phyloP scores from a whole-genome alignment of 2,888 invertebrate species.

The Smittia aterrima region DNA sequence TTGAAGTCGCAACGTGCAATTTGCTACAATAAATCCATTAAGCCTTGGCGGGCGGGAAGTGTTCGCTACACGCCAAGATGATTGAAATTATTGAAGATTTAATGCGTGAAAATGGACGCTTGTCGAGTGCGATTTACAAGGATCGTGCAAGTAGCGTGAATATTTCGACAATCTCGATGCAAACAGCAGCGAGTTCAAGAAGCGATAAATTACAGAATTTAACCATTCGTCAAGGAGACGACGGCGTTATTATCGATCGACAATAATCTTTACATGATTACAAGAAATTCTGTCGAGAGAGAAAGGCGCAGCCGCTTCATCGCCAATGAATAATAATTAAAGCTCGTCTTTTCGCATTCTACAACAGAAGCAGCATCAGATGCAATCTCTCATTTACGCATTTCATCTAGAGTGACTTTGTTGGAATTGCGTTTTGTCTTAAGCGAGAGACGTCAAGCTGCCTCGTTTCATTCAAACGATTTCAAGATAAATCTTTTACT shows the following conservation, averaged over 20 bases:
- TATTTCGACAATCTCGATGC: background rate
- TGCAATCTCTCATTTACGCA: no score
- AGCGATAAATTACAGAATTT: background rate
- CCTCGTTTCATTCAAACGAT: background rate
- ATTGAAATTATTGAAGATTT: slow-evolving; percentile 23
- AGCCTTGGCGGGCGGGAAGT: background rate
- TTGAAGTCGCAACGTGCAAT: slow-evolving; percentile 20
- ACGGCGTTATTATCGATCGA: background rate
- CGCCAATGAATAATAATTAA: no score
- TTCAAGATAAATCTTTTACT: background rate
- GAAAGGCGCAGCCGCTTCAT: background rate
- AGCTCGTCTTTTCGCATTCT: no score
- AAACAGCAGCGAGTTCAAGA: background rate
- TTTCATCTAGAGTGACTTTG: no score
- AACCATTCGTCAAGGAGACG: background rate
- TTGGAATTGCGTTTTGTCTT: no score
- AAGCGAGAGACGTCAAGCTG: no score
- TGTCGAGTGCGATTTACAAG: background rate
- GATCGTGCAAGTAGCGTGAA: background rate
- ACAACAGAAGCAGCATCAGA: no score
- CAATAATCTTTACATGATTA: background rate
- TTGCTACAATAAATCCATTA: slow-evolving; percentile 38
- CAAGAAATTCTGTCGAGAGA: background rate
- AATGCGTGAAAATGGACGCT: slow-evolving; percentile 20
- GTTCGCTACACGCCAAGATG: background rate